A percentile compares a stretch with the other conserved stretches of the same genome.
phyloP scores from a whole-genome alignment of 2,797 vertebrate genomes.

The Epinephelus coioides region DNA sequence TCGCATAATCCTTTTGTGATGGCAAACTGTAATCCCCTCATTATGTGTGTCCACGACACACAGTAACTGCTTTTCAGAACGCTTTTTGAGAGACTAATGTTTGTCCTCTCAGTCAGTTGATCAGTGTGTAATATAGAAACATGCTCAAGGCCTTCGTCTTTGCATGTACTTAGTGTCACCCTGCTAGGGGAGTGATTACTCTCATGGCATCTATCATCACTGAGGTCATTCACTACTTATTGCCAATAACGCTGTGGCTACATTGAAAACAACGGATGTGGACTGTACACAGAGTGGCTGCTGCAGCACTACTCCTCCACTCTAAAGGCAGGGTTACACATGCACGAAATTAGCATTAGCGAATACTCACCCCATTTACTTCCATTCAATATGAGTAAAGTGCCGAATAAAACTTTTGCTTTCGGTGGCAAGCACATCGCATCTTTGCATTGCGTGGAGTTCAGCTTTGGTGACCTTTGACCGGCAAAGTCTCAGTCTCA shows the following conservation, averaged over 20 bases:
- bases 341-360: too few species aligned
- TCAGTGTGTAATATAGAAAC: constrained; percentile 59
- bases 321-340: too few species aligned
- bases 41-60: constrained; percentile 64
- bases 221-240: constrained; percentile 54
- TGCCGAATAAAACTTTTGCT: too few species aligned
- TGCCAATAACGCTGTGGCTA: not conserved
- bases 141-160: constrained; percentile 41
- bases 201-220: constrained; percentile 37
- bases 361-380: too few species aligned
- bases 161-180: constrained; percentile 36
- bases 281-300: too few species aligned
- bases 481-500: too few species aligned
- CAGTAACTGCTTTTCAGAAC: constrained; percentile 50
- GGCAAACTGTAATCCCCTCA: constrained; percentile 69
- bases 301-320: too few species aligned
- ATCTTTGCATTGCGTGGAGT: too few species aligned
- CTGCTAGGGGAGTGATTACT: constrained; percentile 29
- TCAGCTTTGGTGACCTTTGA: too few species aligned
- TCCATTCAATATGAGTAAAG: too few species aligned
- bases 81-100: constrained; percentile 43
- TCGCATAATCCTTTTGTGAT: constrained; percentile 65
- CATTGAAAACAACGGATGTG: too few species aligned
- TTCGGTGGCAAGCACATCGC: too few species aligned
- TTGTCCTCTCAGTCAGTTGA: constrained; percentile 41